phyloP scores from a whole-genome alignment of 2,113 vertebrate species.

The Tenrec ecaudatus region DNA sequence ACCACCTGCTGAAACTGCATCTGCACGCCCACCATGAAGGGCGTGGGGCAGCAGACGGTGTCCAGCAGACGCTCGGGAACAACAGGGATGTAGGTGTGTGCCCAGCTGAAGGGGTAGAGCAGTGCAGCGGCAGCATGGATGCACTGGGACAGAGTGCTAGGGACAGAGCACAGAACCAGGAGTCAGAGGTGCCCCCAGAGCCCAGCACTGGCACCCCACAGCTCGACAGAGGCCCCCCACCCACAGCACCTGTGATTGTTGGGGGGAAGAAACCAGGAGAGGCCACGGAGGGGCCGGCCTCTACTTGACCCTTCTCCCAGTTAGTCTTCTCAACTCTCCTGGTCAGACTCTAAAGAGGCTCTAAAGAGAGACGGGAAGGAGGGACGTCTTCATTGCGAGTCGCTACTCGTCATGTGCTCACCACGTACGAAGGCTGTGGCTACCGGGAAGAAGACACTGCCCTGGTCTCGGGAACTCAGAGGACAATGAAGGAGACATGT shows the following conservation, averaged over 20 bases:
- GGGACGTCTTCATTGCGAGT: not conserved
- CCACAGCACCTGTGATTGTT: not conserved
- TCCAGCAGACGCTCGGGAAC: conserved; percentile 94
- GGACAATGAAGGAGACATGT: not conserved
- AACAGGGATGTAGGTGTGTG: conserved; percentile 97
- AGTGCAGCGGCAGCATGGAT: conserved; percentile 94
- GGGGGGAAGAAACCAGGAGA: not conserved
- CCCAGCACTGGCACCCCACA: not conserved
- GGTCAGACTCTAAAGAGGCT: not conserved
- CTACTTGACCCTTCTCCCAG: not conserved
- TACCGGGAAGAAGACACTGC: not conserved
- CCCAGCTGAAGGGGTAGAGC: conserved; percentile 98
- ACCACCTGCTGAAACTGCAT: conserved; percentile 87
- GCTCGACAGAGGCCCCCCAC: fast-evolving
- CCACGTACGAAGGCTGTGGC: not conserved
- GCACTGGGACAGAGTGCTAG: conserved; percentile 94
- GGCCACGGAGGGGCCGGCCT: not conserved
- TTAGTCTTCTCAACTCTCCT: not conserved
- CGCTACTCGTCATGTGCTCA: not conserved
- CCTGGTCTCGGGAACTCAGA: not conserved
- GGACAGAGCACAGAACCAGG: conserved; percentile 19
- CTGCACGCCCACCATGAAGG: conserved; percentile 97
- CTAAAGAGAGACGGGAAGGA: not conserved
- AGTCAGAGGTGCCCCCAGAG: conserved; percentile 7
- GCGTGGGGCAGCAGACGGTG: conserved; percentile 96